These are phyloP conservation scores for Melanitta fusca DNA, from an alignment of 2,797 vertebrate species.

Conservation along the genomic window DNA sequence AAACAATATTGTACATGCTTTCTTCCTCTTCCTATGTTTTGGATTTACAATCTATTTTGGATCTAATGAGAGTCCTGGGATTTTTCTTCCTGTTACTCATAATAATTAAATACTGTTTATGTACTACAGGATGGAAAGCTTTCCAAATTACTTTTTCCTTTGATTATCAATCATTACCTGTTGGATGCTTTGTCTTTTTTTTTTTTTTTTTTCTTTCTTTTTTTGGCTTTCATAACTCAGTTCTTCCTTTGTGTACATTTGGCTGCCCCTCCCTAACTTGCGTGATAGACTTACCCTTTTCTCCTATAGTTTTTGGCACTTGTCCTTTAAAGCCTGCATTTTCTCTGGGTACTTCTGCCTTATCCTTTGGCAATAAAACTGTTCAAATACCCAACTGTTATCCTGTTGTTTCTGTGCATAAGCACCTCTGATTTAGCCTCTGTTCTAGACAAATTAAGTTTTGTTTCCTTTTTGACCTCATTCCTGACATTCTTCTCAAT, in stretches of 20 bases:
- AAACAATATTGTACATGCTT: constrained; percentile 46
- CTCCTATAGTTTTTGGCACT: background rate
- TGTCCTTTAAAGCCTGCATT: background rate
- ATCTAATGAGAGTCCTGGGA: constrained; percentile 36
- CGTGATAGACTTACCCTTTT: background rate
- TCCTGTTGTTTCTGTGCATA: background rate
- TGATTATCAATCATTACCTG: background rate
- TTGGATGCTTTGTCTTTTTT: background rate
- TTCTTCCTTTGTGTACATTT: background rate
- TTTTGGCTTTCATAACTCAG: background rate
- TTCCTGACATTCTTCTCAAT: background rate
- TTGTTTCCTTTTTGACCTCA: background rate
- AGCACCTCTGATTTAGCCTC: background rate
- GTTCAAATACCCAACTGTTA: background rate
- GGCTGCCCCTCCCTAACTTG: background rate
- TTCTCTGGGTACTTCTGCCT: background rate
- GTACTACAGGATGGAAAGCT: background rate
- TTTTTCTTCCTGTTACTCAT: constrained; percentile 61
- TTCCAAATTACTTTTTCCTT: background rate
- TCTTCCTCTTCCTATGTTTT: constrained; percentile 43
- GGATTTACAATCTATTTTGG: constrained; percentile 43
- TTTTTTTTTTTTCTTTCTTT: background rate
- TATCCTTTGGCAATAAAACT: background rate
- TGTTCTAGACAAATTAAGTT: background rate
- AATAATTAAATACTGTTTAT: constrained; percentile 18